Conservation (phyloP, 2,797 vertebrate genomes). For the Anguilla anguilla region DNA sequence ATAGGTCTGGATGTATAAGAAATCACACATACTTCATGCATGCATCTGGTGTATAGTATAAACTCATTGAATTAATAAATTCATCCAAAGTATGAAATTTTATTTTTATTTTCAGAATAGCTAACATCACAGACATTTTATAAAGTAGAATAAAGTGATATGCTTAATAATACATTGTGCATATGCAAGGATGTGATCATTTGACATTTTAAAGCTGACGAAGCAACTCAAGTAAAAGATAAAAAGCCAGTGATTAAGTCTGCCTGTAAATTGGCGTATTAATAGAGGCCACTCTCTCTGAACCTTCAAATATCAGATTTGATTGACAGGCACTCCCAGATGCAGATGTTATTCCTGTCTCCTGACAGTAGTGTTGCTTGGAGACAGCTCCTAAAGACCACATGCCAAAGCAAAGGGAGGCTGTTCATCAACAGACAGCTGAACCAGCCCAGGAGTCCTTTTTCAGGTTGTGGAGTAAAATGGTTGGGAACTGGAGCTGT, state of each 20-base stretch:
- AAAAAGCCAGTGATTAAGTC: constrained; percentile 64
- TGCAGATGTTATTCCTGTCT: constrained; percentile 59
- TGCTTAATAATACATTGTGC: background rate
- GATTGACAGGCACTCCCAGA: constrained; percentile 69
- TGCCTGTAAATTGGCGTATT: constrained; percentile 70
- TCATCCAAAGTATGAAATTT: constrained; percentile 43
- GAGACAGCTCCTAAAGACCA: constrained; percentile 69
- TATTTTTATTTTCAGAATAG: constrained; percentile 49
- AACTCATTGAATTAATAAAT: background rate
- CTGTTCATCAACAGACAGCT: constrained; percentile 67
- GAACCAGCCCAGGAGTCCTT: constrained; percentile 48
- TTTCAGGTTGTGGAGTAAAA: background rate
- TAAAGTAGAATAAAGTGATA: background rate
- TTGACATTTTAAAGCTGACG: background rate
- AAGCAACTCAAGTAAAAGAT: constrained; percentile 51
- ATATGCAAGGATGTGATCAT: background rate
- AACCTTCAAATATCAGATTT: constrained; percentile 44
- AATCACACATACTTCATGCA: background rate
- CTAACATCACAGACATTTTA: background rate
- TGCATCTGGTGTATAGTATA: background rate
- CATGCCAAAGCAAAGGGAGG: constrained; percentile 63
- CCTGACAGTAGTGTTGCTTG: constrained; percentile 70
- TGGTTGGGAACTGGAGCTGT: background rate
- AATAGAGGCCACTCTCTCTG: constrained; percentile 54
- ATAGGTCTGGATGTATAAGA: background rate